Evolutionary conservation across 2,888 invertebrate species (phyloP), one percentile per base, ranked within the genome.

Genomic region (Meta bourneti): DNA sequence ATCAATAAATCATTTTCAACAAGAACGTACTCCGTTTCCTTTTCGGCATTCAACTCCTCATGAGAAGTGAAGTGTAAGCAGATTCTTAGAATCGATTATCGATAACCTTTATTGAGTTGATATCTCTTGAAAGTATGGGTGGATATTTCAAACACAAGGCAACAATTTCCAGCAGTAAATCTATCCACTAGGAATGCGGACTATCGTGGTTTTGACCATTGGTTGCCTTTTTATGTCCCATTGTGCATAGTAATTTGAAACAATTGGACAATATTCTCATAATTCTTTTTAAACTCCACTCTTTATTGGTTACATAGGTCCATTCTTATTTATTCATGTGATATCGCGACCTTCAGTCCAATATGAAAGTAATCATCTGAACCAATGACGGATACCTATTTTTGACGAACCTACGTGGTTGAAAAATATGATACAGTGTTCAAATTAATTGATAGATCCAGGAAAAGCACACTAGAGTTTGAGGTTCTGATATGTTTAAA

Each of bases 1-100:
- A 79, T 61, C 79, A 61, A 79, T 61, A 34, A 9, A 61, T 79
- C 61, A 61, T 61, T 61, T 34, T 61, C 61, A n/a, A n/a, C 19
- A 79, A 16, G 54, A 61, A 34, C 61, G 34, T 20, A 79, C 61
- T 61, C 61, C 79, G 54, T 79, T 16, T 6, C 7, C 79, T 34
- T 61, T 61, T 9, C 61, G 61, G 16, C 61, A 16, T 61, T 61
- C 61, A 61, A 16, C 52, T 79, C 54, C 52, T 79, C 61, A 61
- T 79, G 61, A 19, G 11, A 11, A 79, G n/a, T 20, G 61, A 61
- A 19, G 79, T 61, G 61, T 16, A 61, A 61, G 61, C 61, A 61
- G 61, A 61, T 61, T 61, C 61, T 61, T 61, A 16, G 61, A 9
- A 61, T 61, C 9, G 61, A 61, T 61, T 61, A 16, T 16, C 61